Evolutionary conservation across 2,797 vertebrate genomes (phyloP), one percentile per base, ranked within the genome.

Genomic region (Mormyrops boulengeri): DNA sequence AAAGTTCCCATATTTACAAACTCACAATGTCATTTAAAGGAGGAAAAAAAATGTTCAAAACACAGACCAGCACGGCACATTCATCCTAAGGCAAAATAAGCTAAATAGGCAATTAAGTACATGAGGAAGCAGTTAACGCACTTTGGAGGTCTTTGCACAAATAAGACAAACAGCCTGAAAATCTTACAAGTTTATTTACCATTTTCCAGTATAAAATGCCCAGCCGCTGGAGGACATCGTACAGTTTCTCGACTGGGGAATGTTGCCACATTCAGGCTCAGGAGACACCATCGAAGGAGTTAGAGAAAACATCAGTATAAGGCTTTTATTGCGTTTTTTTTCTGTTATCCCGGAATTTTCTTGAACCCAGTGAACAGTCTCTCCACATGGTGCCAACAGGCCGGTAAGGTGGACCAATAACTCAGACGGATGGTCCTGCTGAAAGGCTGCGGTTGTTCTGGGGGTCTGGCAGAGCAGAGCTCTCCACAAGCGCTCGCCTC

Each of bases 131-230:
- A 73, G 66, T 53, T 82, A 55, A 88, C 22, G n/a, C 69, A 82
- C 57, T 55, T 62, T 17, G 34, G 53, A 47, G n/a, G 60, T 49
- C 41, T 5, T 49, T 55, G 14, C 69, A 38, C 11, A 85, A 19
- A 91, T 90, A 86, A 80, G 22, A 84, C 19, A 89, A 50, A 89
- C 14, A n/a, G 19, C 82, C 91, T 89, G 62, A 91, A 88, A 91
- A 91, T 91, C 73, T 38, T 49, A n/a, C 6, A 6, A 19, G 47
- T 94, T 93, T 91, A 94, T 93, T 94, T 91, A 66, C 49, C 91
- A 47, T 47, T 90, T 93, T 92, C 89, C 91, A 90, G 88, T 92
- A 91, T 89, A 93, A 94, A 93, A 94, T 91, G 93, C 92, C 84
- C 44, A 50, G 9, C 22, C 47, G 47, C 41, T 66, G 41, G 6